Evolutionary conservation across 2,113 vertebrate genomes (phyloP).

Genomic region (Malurus alboscapulatus): DNA sequence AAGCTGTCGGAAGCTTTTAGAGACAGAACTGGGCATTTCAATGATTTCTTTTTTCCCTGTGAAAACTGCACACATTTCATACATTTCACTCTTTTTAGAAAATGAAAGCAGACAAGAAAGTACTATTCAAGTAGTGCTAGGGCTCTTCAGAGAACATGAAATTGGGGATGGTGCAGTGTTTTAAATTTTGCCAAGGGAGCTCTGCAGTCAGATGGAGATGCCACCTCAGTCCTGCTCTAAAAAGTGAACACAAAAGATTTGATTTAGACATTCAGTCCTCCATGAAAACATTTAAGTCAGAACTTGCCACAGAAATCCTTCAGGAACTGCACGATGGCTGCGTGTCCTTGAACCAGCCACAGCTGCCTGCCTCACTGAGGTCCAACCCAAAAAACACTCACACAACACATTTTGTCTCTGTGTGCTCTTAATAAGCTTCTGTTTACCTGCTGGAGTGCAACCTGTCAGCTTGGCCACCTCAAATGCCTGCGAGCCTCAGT

Average conservation of each 20-base stretch:
- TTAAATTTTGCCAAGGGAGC: background rate
- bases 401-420: conserved; percentile 57
- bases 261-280: background rate
- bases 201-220: background rate
- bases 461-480: conserved; percentile 58
- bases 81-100: background rate
- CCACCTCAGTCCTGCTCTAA: background rate
- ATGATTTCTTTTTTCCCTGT: background rate
- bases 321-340: accelerated
- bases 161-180: background rate
- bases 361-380: background rate
- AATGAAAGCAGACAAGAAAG: background rate
- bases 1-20: background rate
- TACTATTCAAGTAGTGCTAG: background rate
- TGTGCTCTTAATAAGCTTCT: conserved; percentile 50
- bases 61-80: background rate
- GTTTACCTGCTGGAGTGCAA: conserved; percentile 53
- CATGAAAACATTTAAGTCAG: background rate
- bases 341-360: background rate
- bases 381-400: conserved; percentile 21
- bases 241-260: background rate
- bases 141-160: background rate
- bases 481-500: background rate
- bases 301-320: background rate
- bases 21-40: background rate